Base-by-base conservation (phyloP, 2,797 vertebrate genomes). In the Galagoides demidoff region DNA sequence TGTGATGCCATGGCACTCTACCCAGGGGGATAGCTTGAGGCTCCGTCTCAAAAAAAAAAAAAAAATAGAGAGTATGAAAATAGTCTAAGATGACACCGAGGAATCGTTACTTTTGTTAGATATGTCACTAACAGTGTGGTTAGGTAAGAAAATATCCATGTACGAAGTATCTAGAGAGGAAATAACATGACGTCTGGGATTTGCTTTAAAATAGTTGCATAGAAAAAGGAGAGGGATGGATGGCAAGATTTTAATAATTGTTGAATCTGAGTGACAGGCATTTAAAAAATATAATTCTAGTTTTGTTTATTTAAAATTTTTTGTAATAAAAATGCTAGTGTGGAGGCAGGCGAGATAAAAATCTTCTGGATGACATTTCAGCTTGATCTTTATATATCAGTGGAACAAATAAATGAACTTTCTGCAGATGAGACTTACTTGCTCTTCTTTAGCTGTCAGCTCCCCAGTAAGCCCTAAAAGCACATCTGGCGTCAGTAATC, bases 371-470 rank as follows among this genome's bases (percentile, higher is more conserved):
- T 4, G 39, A 71, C 63, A 79, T 2, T 39, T 39, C 73, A 86
- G 52, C 45, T 63, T 74, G n/a, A 96, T 64, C 43, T 91, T 96
- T 94, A 77, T 25, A 0, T 92, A 68, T 20, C 43, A 14, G 1
- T 19, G 68, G 86, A 96, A 77, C 71, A 55, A 96, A 96, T n/a
- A 86, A 76, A 71, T n/a, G 22, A 74, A 95, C 31, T 78, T 12
- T 64, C 34, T 68, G 86, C 63, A 88, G 0, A 0, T 92, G 59
- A 20, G 82, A 34, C 23, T 43, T 81, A 86, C 78, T 78, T 55
- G 0, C 0, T 27, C 78, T 94, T 96, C 66, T 77, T 95, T 79
- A 95, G 17, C 74, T 96, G 84, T 83, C 37, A 63, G 14, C 88
- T 92, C 82, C 43, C 45, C 43, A 31, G 45, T 39, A 19, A 31